Percentiles rank a stretch among this genome's conserved stretches.
phyloP scores from a whole-genome alignment of 2,113 vertebrate species.

The Connochaetes taurinus region DNA sequence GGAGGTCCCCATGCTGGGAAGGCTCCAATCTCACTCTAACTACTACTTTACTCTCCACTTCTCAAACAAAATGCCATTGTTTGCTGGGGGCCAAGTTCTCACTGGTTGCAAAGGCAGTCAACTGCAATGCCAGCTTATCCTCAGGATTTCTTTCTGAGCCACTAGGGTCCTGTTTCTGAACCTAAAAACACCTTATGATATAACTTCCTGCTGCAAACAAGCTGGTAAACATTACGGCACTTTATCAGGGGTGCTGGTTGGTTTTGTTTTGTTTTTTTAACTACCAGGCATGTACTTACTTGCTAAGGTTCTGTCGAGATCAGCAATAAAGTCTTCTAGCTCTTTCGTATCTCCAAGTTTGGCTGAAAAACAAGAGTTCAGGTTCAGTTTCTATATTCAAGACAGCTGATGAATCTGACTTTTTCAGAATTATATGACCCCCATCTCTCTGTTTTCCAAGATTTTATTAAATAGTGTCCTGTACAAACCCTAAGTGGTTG shows the following conservation, averaged over 20 bases:
- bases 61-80: constrained; percentile 28
- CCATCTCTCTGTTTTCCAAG: not conserved
- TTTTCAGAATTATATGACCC: not conserved
- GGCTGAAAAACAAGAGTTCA: constrained; percentile 79
- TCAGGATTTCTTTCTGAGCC: constrained; percentile 6
- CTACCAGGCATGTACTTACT: constrained; percentile 83
- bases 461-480: not conserved
- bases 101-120: not conserved
- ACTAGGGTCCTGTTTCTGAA: not conserved
- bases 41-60: not conserved
- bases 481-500: not conserved
- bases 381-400: not conserved
- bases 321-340: constrained; percentile 96
- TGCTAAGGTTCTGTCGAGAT: constrained; percentile 95
- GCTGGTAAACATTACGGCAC: not conserved
- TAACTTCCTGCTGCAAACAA: not conserved
- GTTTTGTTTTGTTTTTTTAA: constrained; percentile 6
- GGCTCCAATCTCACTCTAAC: not conserved
- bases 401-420: not conserved
- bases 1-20: not conserved
- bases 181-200: not conserved
- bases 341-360: constrained; percentile 98
- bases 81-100: not conserved
- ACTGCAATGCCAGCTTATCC: not conserved
- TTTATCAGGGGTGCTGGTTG: not conserved